Conservation (phyloP, 2,797 vertebrate genomes). For the Diceros bicornis region DNA sequence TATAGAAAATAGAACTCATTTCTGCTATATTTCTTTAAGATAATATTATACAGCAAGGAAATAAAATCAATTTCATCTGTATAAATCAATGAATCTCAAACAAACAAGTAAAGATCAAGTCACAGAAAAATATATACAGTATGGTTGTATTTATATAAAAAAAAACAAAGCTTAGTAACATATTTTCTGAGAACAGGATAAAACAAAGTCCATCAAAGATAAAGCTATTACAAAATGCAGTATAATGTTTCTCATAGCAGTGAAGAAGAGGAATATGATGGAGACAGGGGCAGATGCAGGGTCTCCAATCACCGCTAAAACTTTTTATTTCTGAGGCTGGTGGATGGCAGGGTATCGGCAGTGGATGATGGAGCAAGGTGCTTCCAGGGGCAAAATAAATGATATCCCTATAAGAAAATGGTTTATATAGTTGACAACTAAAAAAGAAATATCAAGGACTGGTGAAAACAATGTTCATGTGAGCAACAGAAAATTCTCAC, state of each 20-base stretch:
- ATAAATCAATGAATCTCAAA: not conserved
- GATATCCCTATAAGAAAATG: not conserved
- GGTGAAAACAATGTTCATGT: not conserved
- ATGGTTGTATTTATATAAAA: not conserved
- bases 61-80: no score
- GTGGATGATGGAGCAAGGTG: not conserved
- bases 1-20: not conserved
- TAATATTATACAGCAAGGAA: not conserved
- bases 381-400: not conserved
- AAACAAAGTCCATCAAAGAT: not conserved
- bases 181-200: not conserved
- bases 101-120: not conserved
- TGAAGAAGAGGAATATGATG: not conserved
- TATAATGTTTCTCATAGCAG: not conserved
- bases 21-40: not conserved
- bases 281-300: not conserved
- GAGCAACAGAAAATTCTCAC: not conserved
- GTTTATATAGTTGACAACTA: not conserved
- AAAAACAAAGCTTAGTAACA: not conserved
- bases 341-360: not conserved
- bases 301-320: not conserved
- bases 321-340: not conserved
- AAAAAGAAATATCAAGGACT: not conserved
- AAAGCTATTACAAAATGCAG: not conserved
- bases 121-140: not conserved